phyloP scores from a whole-genome alignment of 2,888 invertebrate species.

The Tridacna crocea region DNA sequence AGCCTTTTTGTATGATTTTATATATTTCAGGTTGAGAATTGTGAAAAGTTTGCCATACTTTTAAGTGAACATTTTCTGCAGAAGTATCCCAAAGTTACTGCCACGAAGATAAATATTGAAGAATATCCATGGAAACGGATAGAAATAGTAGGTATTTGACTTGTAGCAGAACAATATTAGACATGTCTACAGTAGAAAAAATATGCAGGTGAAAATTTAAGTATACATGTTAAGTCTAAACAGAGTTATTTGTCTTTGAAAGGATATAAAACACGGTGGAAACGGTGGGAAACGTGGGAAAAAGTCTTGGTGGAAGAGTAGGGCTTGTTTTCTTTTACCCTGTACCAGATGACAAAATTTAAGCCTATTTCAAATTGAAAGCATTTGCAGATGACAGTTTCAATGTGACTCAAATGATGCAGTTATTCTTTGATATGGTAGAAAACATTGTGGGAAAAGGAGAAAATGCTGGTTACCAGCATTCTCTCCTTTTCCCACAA shows the following conservation, averaged over 20 bases:
- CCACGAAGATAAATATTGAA: slow-evolving; percentile 89
- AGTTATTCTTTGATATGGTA: too few species aligned
- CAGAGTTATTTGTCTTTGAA: background rate
- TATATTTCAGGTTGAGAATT: slow-evolving; percentile 86
- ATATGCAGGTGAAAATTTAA: background rate
- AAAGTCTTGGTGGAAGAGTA: too few species aligned
- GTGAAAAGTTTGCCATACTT: slow-evolving; percentile 91
- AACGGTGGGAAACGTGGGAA: too few species aligned
- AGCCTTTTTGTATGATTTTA: background rate
- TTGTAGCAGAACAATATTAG: background rate
- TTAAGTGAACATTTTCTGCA: slow-evolving; percentile 90
- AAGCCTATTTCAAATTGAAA: background rate
- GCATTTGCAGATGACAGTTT: background rate
- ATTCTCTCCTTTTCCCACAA: slow-evolving; percentile 3
- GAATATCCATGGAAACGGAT: slow-evolving; percentile 92
- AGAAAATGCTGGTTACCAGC: slow-evolving; percentile 1
- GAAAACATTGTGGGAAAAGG: slow-evolving; percentile 10
- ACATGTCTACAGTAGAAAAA: background rate
- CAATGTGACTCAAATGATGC: background rate
- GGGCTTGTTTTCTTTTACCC: background rate
- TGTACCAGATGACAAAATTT: background rate
- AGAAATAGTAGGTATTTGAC: slow-evolving; percentile 66
- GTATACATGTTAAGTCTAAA: background rate
- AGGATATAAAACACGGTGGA: too few species aligned
- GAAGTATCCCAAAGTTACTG: slow-evolving; percentile 90